Conservation (phyloP, 2,797 vertebrate genomes). For the Amphiprion clarkii region DNA sequence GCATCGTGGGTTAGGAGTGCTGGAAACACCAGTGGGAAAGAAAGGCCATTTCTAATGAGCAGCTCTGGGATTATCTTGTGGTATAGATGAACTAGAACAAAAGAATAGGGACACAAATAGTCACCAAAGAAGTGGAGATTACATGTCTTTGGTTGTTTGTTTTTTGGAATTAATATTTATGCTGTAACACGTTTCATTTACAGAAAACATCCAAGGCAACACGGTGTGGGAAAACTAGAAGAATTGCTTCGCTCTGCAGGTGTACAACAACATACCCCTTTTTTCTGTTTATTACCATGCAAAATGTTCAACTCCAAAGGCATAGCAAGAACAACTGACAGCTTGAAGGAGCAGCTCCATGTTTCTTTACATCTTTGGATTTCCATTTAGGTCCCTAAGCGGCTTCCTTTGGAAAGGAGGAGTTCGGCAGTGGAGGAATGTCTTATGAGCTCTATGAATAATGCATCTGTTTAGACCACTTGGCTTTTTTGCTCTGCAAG, state of each 20-base stretch:
- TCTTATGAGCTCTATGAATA: constrained; percentile 68
- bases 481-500: constrained; percentile 30
- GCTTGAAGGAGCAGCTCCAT: constrained; percentile 45
- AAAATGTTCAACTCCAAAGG: constrained; percentile 43
- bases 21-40: constrained; percentile 30
- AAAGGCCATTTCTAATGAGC: constrained; percentile 67
- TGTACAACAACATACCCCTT: background rate
- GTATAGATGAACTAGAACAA: constrained; percentile 10
- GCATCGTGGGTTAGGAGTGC: constrained; percentile 29
- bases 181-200: constrained; percentile 13
- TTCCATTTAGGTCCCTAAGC: constrained; percentile 39
- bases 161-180: constrained; percentile 17
- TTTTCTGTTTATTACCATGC: constrained; percentile 40
- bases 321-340: constrained; percentile 46
- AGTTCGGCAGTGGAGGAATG: constrained; percentile 44
- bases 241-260: constrained; percentile 5
- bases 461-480: constrained; percentile 57
- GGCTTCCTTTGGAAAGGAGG: constrained; percentile 46
- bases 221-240: constrained; percentile 10
- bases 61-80: constrained; percentile 53
- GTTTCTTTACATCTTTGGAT: constrained; percentile 57
- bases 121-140: background rate
- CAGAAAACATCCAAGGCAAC: constrained; percentile 25
- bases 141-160: background rate
- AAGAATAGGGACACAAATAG: constrained; percentile 29